These are phyloP conservation scores for Plecturocebus donacophilus DNA, from an alignment of 2,113 vertebrate genomes.

Conservation along the genomic window DNA sequence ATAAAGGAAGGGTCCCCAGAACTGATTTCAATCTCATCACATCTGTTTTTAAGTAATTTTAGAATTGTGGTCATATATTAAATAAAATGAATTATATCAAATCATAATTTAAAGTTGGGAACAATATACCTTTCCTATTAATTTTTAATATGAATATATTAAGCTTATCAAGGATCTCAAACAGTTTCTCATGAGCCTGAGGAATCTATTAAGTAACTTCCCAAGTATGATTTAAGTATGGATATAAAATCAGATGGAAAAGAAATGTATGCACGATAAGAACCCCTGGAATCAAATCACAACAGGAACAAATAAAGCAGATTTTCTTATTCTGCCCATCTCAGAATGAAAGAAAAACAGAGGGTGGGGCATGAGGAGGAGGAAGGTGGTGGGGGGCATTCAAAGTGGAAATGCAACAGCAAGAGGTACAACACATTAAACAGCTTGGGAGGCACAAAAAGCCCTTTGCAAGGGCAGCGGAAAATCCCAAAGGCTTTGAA, in stretches of 20 bases:
- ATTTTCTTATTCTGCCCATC: neutral
- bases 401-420: neutral
- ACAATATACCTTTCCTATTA: conserved; percentile 66
- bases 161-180: conserved; percentile 65
- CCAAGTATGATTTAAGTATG: conserved; percentile 60
- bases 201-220: conserved; percentile 62
- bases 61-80: conserved; percentile 70
- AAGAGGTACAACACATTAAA: neutral
- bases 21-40: conserved; percentile 63
- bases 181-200: conserved; percentile 44
- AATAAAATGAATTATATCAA: conserved; percentile 67
- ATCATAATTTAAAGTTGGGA: conserved; percentile 60
- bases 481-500: neutral
- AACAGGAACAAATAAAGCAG: neutral
- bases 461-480: neutral
- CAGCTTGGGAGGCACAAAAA: neutral
- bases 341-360: neutral
- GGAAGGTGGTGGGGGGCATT: neutral
- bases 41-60: conserved; percentile 61
- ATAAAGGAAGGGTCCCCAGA: conserved; percentile 58
- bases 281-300: neutral
- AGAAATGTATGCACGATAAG: neutral
- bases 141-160: conserved; percentile 78
- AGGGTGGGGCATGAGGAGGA: rapidly evolving
- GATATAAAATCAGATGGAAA: conserved; percentile 25